Base-by-base conservation (phyloP, 2,113 vertebrate genomes). In the Falcunculus frontatus region DNA sequence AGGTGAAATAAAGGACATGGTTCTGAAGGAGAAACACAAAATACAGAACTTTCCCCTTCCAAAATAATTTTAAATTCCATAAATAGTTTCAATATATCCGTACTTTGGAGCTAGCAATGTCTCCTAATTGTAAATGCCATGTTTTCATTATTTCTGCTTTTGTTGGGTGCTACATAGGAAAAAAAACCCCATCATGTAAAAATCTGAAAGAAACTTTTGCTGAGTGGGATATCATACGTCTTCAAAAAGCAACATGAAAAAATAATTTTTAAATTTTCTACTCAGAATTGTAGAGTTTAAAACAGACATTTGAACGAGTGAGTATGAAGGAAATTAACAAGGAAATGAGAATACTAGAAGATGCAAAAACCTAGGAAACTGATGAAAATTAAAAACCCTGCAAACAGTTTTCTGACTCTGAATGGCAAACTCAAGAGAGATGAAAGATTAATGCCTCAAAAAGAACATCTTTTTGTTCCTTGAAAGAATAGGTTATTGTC, bases 401-500 rank as follows among this genome's bases (percentile, higher is more conserved):
- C 35, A 57, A 91, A 94, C 6, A 46, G 42, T 78, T 88, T 87
- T 79, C 76, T 88, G 85, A 76, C 53, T 91, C 44, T 52, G 77
- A 90, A 90, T 89, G 73, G 42, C 84, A 96, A 90, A 87, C 67
- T 79, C 59, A 39, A 80, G 84, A 92, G 83, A 96, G 56, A 91
- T 93, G 89, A 91, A 95, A 93, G 91, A 93, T 90, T 67, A 90
- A 94, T 94, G 85, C 55, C 91, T 85, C 65, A 87, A 96, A 95
- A 95, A 73, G 56, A 90, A 62, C 62, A 89, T 72, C 55, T 82
- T 92, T 96, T 96, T 95, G 89, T 96, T 95, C 90, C 76, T 93
- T 88, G 70, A 79, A 95, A 95, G 52, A 97, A 96, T 93, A 92
- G 56, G 18, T 95, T 87, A 96, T 94, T 95, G 95, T 96, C 47